Evolutionary conservation across 2,113 vertebrate genomes (phyloP).

Genomic region (Gulo gulo): DNA sequence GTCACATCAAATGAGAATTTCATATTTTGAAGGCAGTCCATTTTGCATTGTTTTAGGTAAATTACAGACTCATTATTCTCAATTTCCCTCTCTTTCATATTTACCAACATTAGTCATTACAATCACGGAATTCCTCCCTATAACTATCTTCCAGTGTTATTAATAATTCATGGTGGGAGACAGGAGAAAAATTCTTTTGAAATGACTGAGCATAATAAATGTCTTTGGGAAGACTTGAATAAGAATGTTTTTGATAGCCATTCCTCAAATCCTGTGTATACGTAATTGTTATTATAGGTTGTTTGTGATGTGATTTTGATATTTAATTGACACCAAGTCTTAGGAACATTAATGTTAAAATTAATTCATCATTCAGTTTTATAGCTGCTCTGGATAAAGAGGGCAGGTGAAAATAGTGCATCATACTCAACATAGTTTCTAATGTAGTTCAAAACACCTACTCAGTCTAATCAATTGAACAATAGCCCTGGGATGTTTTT

Average conservation of each 20-base stretch:
- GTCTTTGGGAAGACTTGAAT: not conserved
- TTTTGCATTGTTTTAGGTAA: not conserved
- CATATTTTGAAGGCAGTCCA: not conserved
- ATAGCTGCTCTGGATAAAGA: not conserved
- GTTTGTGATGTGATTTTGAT: not conserved
- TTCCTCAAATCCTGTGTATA: not conserved
- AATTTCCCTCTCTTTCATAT: not conserved
- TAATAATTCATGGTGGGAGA: not conserved
- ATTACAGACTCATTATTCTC: not conserved
- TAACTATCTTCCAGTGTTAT: not conserved
- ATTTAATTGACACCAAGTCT: not conserved
- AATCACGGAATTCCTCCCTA: not conserved
- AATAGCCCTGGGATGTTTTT: not conserved
- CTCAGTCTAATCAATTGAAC: not conserved
- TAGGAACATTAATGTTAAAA: not conserved
- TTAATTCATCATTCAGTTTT: not conserved
- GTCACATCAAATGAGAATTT: not conserved
- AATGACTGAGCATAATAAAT: not conserved
- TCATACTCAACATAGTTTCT: not conserved
- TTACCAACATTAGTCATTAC: not conserved
- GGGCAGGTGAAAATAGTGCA: not conserved
- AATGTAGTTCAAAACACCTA: not conserved
- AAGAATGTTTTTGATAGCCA: not conserved
- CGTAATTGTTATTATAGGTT: not conserved
- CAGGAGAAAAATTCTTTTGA: not conserved